Percentiles rank a stretch among this genome's conserved stretches.
These are phyloP conservation scores for Nanger granti DNA, from an alignment of 2,113 vertebrate genomes.

Conservation along the genomic window DNA sequence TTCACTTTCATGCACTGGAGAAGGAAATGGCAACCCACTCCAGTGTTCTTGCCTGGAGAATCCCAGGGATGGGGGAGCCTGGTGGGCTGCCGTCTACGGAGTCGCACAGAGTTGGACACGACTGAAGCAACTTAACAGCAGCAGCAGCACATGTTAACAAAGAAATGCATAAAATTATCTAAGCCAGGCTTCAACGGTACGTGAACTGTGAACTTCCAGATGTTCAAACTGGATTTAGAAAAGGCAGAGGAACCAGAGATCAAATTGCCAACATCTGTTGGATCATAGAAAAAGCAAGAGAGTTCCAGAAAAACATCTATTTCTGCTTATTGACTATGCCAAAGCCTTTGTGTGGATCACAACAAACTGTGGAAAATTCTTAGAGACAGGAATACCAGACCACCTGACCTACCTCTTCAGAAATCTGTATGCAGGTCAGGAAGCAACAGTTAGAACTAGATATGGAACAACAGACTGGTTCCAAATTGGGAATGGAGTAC, in stretches of 20 bases:
- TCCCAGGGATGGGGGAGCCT: too few species aligned
- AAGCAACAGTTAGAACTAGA: background rate
- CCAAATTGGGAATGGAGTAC: background rate
- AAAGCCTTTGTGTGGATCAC: background rate
- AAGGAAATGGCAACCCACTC: too few species aligned
- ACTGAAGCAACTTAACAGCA: too few species aligned
- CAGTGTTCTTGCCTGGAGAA: too few species aligned
- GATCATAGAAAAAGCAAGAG: background rate
- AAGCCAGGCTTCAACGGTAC: background rate
- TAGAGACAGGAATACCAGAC: background rate
- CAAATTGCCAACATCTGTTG: background rate
- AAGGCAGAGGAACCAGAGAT: background rate
- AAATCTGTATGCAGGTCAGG: background rate
- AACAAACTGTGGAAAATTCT: background rate
- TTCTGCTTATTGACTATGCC: background rate
- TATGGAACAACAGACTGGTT: background rate
- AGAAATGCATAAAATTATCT: background rate
- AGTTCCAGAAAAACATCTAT: background rate
- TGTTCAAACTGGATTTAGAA: background rate
- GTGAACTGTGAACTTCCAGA: background rate
- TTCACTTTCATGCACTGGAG: too few species aligned
- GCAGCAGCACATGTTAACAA: background rate
- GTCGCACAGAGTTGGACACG: fast-evolving
- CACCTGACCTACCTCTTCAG: background rate
- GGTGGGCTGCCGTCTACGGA: too few species aligned